These are phyloP conservation scores for Siniperca undulata DNA, from an alignment of 2,797 vertebrate species.

Conservation along the genomic window DNA sequence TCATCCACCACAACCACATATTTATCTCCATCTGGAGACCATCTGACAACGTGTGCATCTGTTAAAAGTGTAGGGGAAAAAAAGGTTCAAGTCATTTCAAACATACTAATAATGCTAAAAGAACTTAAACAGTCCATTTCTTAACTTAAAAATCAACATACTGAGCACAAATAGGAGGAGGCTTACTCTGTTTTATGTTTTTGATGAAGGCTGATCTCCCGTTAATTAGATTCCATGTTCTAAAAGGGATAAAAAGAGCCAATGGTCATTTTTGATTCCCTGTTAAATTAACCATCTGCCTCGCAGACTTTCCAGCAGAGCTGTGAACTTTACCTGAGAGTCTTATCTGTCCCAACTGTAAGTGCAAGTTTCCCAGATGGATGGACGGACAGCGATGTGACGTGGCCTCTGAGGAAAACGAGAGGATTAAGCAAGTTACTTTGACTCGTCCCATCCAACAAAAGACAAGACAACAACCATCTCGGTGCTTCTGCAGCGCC, in stretches of 20 bases:
- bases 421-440: neutral
- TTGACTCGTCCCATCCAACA: neutral
- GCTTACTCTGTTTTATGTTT: constrained; percentile 97
- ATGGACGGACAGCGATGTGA: constrained; percentile 94
- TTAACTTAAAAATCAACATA: neutral
- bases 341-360: constrained; percentile 97
- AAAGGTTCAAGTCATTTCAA: neutral
- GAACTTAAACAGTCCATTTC: neutral
- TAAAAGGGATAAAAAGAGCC: constrained; percentile 58
- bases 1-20: constrained; percentile 89
- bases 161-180: neutral
- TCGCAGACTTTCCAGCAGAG: neutral
- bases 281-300: rapidly evolving
- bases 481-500: neutral
- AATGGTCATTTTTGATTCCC: rapidly evolving
- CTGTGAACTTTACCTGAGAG: constrained; percentile 87
- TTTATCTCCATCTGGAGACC: constrained; percentile 92
- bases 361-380: constrained; percentile 96
- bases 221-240: constrained; percentile 97
- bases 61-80: constrained; percentile 6
- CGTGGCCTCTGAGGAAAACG: constrained; percentile 87
- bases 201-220: constrained; percentile 97
- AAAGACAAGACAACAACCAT: neutral
- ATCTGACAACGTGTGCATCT: constrained; percentile 95
- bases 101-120: neutral